These are phyloP conservation scores for Oncorhynchus kisutch DNA, from an alignment of 2,113 vertebrate species.

Conservation along the genomic window DNA sequence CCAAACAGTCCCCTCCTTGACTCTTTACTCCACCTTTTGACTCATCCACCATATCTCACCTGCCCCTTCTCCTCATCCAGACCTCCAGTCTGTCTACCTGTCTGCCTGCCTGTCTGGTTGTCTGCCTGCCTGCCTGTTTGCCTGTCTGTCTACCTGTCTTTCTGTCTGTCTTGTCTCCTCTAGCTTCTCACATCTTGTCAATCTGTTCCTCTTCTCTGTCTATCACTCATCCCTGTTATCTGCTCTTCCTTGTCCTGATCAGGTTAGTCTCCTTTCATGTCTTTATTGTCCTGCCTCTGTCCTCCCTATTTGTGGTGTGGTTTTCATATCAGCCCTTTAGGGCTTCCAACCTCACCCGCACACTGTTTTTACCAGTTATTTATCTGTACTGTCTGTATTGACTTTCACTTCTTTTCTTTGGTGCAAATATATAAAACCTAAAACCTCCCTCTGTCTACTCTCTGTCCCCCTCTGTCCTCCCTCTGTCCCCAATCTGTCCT, in stretches of 20 bases:
- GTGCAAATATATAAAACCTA: conserved; percentile 51
- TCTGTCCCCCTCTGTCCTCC: no score
- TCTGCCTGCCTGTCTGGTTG: conserved; percentile 40
- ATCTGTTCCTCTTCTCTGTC: conserved; percentile 39
- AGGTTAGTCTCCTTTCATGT: conserved; percentile 84
- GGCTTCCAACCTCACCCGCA: no score
- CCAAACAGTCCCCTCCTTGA: background rate
- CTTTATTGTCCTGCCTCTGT: conserved; percentile 76
- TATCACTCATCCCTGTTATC: conserved; percentile 77
- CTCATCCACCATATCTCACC: conserved; percentile 38
- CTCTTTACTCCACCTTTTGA: conserved; percentile 31
- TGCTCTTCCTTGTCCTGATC: conserved; percentile 77
- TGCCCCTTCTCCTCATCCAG: conserved; percentile 38
- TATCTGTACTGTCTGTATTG: conserved; percentile 80
- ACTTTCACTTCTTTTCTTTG: conserved; percentile 71
- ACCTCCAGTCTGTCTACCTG: conserved; percentile 45
- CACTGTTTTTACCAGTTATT: conserved; percentile 29
- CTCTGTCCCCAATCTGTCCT: no score
- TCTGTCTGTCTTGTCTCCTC: background rate
- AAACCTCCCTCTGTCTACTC: conserved; percentile 79
- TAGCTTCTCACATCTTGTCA: background rate
- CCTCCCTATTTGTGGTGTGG: conserved; percentile 78
- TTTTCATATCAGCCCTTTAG: no score
- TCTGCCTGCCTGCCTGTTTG: conserved; percentile 57
- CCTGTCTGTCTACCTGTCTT: background rate